Conservation (phyloP, 2,113 vertebrate genomes). For the Cnemophilus loriae region DNA sequence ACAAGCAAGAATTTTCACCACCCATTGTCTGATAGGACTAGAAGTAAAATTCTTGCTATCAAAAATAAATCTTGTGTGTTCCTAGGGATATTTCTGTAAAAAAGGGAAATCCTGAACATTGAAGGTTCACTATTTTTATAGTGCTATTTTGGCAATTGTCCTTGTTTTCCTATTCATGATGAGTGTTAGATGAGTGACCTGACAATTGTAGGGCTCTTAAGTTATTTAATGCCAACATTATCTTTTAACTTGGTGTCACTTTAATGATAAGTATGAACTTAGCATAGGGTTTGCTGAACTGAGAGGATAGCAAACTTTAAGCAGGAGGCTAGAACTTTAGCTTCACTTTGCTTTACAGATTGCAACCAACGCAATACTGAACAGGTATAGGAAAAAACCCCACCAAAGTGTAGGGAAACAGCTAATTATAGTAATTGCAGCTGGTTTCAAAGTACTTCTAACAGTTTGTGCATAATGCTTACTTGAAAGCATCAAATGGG, state of each 20-base stretch:
- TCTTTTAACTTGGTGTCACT: background rate
- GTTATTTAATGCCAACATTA: background rate
- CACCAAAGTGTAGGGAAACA: constrained; percentile 70
- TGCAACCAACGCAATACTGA: constrained; percentile 25
- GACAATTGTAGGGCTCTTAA: background rate
- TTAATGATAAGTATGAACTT: background rate
- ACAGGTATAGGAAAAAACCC: constrained; percentile 65
- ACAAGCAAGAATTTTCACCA: background rate
- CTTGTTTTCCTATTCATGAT: background rate
- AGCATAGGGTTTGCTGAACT: background rate
- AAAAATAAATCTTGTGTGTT: background rate
- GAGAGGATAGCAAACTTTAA: background rate
- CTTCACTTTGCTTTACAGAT: constrained; percentile 15
- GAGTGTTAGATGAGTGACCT: background rate
- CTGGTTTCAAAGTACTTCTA: constrained; percentile 85
- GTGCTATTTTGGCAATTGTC: background rate
- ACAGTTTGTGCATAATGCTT: constrained; percentile 80
- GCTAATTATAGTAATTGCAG: constrained; percentile 87
- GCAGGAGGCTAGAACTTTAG: background rate
- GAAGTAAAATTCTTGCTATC: background rate
- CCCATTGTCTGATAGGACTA: background rate
- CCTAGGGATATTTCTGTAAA: background rate
- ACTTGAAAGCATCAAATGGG: constrained; percentile 81
- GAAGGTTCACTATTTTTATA: background rate
- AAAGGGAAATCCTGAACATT: background rate